phyloP scores from a whole-genome alignment of 2,113 vertebrate species.

The Tringa solitaria region DNA sequence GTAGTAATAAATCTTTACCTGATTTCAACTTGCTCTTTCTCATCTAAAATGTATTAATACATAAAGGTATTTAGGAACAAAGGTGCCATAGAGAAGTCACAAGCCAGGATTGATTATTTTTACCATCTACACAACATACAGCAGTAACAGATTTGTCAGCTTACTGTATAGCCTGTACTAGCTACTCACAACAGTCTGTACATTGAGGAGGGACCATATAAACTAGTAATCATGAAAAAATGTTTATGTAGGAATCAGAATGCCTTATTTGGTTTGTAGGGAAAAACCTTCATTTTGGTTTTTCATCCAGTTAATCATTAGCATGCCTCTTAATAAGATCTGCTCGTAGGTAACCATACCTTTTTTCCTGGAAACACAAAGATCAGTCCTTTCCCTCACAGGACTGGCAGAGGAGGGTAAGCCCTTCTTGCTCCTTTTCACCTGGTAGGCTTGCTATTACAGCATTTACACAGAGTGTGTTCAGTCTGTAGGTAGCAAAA shows the following conservation, averaged over 20 bases:
- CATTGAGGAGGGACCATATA: background rate
- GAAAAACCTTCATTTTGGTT: too few species aligned
- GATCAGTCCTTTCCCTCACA: background rate
- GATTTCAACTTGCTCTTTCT: background rate
- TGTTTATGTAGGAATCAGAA: accelerated
- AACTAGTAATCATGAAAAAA: background rate
- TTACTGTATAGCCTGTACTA: background rate
- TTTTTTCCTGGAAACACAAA: background rate
- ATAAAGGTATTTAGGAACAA: background rate
- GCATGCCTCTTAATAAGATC: background rate
- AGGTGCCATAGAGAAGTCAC: background rate
- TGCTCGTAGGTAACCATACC: accelerated
- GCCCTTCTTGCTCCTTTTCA: background rate
- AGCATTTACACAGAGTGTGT: background rate
- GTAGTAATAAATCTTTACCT: background rate
- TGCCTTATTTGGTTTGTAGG: background rate
- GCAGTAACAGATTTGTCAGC: background rate
- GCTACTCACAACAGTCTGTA: background rate
- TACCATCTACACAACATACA: background rate
- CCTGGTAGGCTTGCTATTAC: background rate
- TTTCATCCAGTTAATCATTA: background rate
- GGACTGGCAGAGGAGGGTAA: background rate
- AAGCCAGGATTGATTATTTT: background rate
- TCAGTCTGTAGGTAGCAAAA: background rate
- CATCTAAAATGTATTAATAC: background rate